Base-by-base conservation (phyloP, 1,140 invertebrate genomes). In the Megalopta genalis region DNA sequence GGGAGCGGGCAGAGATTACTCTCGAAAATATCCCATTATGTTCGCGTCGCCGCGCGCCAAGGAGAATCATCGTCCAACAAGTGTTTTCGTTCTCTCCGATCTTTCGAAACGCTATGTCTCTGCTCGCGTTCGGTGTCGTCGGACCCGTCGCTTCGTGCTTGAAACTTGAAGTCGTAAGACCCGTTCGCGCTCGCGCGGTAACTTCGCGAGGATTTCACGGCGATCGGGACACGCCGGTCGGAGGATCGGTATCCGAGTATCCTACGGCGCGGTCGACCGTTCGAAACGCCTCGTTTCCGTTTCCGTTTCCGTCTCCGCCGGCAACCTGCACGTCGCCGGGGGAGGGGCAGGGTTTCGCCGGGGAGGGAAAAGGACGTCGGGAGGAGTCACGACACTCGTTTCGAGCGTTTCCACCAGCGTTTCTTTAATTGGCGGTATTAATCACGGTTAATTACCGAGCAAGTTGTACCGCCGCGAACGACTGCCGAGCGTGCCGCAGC, bases 351-450 rank as follows among this genome's bases (percentile, higher is more conserved):
- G 18, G 14, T 1, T 4, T 12, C 16, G 25, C 21, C 37, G 1
- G 18, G 10, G 42, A 46, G 42, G 42, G 42, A 46, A 16, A 54
- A 14, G 25, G 49, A 59, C 16, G 25, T 57, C 18, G 57, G 32
- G 32, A 42, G 42, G 60, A 49, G 37, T 66, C 32, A 46, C 37
- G 71, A 80, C 60, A 62, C 71, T 25, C 77, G 62, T 63, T 79
- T 59, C 42, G n/a, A 77, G 62, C 66, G 54, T 69, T 79, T 84
- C 87, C 81, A 77, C 86, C 88, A n/a, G 81, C 79, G 84, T 89
- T 90, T 90, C 89, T 90, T 89, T 89, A 92, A 92, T 92, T 90
- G 80, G 86, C 63, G 63, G 73, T 88, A 89, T 92, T 92, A 91
- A 89, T 91, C 88, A 90, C 82, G 80, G 86, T 84, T 92, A 92